Conservation (phyloP, 1,140 invertebrate species). For the Steinernema khuongi region DNA sequence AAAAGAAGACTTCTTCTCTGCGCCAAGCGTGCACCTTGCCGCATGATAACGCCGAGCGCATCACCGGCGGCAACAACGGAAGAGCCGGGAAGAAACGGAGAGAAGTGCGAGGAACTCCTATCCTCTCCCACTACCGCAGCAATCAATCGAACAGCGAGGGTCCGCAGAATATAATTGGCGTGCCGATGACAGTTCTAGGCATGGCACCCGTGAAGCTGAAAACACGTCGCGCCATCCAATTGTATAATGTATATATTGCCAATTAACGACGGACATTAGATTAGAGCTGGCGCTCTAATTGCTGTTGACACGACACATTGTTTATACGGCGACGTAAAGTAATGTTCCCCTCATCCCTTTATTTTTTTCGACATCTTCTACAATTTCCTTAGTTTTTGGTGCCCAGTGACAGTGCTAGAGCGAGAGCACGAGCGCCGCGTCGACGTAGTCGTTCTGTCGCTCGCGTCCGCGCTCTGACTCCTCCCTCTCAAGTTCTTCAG, state of each 20-base stretch:
- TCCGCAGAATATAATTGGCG: neutral
- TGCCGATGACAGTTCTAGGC: neutral
- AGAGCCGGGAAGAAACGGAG: neutral
- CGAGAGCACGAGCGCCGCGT: neutral
- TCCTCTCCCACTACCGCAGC: constrained; percentile 6
- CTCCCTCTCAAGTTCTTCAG: constrained; percentile 12
- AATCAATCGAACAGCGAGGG: neutral
- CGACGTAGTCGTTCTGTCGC: neutral
- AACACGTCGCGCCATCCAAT: neutral
- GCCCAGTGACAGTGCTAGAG: neutral
- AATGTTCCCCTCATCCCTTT: neutral
- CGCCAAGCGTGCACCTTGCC: constrained; percentile 11
- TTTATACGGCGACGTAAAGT: neutral
- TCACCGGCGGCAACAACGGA: neutral
- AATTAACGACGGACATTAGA: too few relatives aligned
- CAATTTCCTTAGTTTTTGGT: constrained; percentile 10
- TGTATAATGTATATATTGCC: too few relatives aligned
- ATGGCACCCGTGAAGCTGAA: neutral
- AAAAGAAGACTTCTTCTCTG: neutral
- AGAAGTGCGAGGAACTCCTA: constrained; percentile 6
- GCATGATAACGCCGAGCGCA: constrained; percentile 7
- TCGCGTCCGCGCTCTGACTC: neutral
- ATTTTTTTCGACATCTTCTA: constrained; percentile 17
- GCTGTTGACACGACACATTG: too few relatives aligned
- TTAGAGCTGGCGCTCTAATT: too few relatives aligned